Conservation (phyloP, 2,888 invertebrate genomes). For the Dorcus parallelipipedus region DNA sequence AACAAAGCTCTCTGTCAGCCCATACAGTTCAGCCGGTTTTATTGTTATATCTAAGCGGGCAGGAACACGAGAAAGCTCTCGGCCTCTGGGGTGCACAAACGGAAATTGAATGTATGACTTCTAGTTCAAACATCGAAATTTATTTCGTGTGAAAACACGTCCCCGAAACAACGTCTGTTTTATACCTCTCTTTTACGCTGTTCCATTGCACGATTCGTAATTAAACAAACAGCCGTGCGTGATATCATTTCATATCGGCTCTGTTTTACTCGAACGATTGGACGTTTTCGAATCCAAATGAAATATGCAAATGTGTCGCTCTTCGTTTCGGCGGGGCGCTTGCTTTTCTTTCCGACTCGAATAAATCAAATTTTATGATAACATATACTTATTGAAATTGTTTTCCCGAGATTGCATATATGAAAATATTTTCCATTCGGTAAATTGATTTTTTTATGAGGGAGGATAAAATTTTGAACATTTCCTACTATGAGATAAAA, state of each 20-base stretch:
- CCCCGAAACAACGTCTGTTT: neutral
- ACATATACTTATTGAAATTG: slow-evolving; percentile 21
- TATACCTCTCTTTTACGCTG: too few species aligned
- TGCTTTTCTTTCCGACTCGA: too few species aligned
- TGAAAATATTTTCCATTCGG: slow-evolving; percentile 37
- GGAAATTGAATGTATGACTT: slow-evolving; percentile 24
- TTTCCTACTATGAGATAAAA: neutral
- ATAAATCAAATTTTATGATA: neutral
- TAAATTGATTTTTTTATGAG: slow-evolving; percentile 34
- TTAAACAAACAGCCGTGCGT: too few species aligned
- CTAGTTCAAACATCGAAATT: neutral
- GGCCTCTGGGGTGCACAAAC: slow-evolving; percentile 26
- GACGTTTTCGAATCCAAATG: too few species aligned
- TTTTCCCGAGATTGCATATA: slow-evolving; percentile 36
- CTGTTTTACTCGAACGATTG: too few species aligned
- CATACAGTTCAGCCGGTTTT: slow-evolving; percentile 17
- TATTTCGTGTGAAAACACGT: neutral
- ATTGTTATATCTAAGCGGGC: slow-evolving; percentile 25
- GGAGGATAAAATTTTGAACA: slow-evolving; percentile 11
- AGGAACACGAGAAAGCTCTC: slow-evolving; percentile 26
- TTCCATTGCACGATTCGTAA: too few species aligned
- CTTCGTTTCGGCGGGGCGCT: too few species aligned
- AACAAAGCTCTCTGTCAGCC: slow-evolving; percentile 19
- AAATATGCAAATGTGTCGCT: too few species aligned
- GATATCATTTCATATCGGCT: too few species aligned